Percentiles rank a stretch among this genome's conserved stretches.
Conservation (phyloP, 2,888 invertebrate genomes). For the Eupithecia subumbrata region DNA sequence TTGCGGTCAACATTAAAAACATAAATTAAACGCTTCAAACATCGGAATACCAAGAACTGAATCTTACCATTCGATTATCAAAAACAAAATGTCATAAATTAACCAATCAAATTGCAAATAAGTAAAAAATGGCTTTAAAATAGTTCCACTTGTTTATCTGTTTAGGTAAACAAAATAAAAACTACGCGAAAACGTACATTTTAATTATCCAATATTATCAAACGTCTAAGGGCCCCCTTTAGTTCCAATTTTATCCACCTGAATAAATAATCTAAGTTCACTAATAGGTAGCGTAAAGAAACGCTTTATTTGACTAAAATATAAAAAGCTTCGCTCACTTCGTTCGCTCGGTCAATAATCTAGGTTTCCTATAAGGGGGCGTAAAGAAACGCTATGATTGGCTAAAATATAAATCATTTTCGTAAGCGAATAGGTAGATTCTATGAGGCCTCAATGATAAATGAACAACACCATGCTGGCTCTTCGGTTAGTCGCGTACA, state of each 20-base stretch:
- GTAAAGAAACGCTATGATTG: not conserved
- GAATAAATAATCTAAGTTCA: not conserved
- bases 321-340: too few species aligned
- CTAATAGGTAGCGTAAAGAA: too few species aligned
- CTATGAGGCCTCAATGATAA: constrained; percentile 25
- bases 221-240: not conserved
- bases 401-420: constrained; percentile 3
- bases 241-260: not conserved
- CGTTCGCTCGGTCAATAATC: not conserved
- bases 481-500: constrained; percentile 45
- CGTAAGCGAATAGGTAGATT: not conserved
- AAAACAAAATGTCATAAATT: not conserved
- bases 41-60: constrained; percentile 14
- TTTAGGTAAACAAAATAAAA: not conserved
- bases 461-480: constrained; percentile 44
- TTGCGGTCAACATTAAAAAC: constrained; percentile 9
- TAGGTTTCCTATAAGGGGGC: not conserved
- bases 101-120: not conserved
- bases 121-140: not conserved
- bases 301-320: too few species aligned
- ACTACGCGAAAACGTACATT: not conserved
- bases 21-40: constrained; percentile 41
- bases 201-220: not conserved
- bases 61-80: not conserved
- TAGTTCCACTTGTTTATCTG: not conserved